A percentile compares a stretch with the other conserved stretches of the same genome.
These are phyloP conservation scores for Notodonta ziczac DNA, from an alignment of 2,888 invertebrate species.

Conservation along the genomic window DNA sequence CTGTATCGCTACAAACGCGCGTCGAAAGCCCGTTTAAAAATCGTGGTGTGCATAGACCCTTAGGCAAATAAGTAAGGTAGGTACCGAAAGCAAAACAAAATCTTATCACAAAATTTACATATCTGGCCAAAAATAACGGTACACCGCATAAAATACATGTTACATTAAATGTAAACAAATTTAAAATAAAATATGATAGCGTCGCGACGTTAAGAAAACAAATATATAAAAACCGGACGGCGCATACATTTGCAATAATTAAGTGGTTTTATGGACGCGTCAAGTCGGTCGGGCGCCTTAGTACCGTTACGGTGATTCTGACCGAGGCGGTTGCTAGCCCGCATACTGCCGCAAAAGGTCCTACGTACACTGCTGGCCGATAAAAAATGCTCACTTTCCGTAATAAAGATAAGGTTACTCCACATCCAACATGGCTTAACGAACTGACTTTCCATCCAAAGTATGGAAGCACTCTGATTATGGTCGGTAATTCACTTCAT, in stretches of 20 bases:
- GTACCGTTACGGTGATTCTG: slow-evolving; percentile 3
- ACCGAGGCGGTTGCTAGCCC: slow-evolving; percentile 7
- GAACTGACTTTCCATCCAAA: no score
- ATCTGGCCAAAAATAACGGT: slow-evolving; percentile 25
- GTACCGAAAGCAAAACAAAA: background rate
- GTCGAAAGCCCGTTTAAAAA: no score
- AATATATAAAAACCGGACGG: slow-evolving; percentile 6
- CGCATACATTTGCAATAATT: slow-evolving; percentile 37
- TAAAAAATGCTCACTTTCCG: background rate
- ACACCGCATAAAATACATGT: slow-evolving; percentile 9
- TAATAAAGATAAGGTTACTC: background rate
- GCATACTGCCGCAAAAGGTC: slow-evolving; percentile 17
- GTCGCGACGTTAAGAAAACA: slow-evolving; percentile 6
- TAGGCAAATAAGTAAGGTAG: background rate
- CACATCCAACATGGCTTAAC: no score
- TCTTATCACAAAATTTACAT: slow-evolving; percentile 19
- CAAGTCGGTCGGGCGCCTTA: slow-evolving; percentile 27
- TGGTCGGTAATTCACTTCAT: no score
- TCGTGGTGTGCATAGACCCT: background rate
- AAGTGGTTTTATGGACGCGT: slow-evolving; percentile 27
- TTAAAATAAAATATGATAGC: background rate
- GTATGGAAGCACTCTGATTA: no score
- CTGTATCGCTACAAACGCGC: no score
- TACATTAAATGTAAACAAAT: slow-evolving; percentile 23
- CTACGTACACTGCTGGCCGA: slow-evolving; percentile 35